Conservation (phyloP, 2,113 vertebrate genomes). For the Phycodurus eques region DNA sequence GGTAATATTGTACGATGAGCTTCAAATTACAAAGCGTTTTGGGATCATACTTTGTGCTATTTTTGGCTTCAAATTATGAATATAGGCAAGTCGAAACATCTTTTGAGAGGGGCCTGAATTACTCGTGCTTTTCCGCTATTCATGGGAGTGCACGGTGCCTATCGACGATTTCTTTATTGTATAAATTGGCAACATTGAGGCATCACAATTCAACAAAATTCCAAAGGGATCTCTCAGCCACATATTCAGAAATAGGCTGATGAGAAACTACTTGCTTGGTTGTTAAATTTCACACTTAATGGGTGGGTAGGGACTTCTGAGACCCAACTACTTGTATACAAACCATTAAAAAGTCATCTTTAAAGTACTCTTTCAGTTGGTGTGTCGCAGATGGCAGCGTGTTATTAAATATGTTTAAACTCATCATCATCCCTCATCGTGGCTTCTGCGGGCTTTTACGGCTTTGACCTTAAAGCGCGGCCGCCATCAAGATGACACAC, state of each 20-base stretch:
- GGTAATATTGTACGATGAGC: too few species aligned
- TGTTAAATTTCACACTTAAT: neutral
- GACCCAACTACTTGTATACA: neutral
- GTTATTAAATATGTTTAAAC: slow-evolving; percentile 56
- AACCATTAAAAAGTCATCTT: neutral
- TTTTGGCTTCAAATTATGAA: too few species aligned
- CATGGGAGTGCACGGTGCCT: too few species aligned
- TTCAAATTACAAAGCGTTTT: too few species aligned
- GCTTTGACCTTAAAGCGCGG: slow-evolving; percentile 56
- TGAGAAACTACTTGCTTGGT: neutral
- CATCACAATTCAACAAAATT: neutral
- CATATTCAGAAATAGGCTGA: neutral
- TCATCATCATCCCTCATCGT: slow-evolving; percentile 56
- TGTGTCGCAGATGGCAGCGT: slow-evolving; percentile 39
- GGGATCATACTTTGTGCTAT: too few species aligned
- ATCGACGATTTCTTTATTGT: neutral
- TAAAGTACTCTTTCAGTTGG: neutral
- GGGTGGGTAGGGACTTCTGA: neutral
- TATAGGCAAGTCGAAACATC: too few species aligned
- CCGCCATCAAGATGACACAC: slow-evolving; percentile 41
- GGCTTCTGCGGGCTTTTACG: slow-evolving; percentile 52
- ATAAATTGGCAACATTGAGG: neutral
- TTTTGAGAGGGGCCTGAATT: too few species aligned
- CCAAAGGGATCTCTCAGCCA: neutral
- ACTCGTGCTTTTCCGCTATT: too few species aligned